Conservation (phyloP, 2,113 vertebrate species). For the Garra rufa region DNA sequence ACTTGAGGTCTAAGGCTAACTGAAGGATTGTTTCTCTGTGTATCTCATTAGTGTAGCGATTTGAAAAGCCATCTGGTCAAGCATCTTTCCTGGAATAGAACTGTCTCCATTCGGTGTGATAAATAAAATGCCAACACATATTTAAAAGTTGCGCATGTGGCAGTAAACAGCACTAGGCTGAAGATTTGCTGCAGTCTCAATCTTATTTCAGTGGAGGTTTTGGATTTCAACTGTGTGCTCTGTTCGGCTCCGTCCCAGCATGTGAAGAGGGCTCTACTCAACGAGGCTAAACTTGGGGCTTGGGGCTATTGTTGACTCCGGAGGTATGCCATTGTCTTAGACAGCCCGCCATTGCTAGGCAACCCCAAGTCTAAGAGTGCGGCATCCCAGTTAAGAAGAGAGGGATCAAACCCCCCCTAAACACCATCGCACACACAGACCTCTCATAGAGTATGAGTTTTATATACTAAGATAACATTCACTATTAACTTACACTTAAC, state of each 20-base stretch:
- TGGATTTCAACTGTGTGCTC: slow-evolving; percentile 10
- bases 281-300: slow-evolving; percentile 47
- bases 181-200: background rate
- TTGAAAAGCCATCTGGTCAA: slow-evolving; percentile 43
- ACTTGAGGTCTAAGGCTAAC: slow-evolving; percentile 14
- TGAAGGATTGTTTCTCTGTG: slow-evolving; percentile 16
- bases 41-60: slow-evolving; percentile 24
- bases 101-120: background rate
- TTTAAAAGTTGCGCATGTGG: background rate
- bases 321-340: slow-evolving; percentile 62
- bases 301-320: slow-evolving; percentile 60
- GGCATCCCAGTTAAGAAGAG: slow-evolving; percentile 67
- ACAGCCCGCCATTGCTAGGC: slow-evolving; percentile 64
- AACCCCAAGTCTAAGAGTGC: slow-evolving; percentile 60
- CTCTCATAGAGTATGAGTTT: background rate
- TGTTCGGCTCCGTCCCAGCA: slow-evolving; percentile 10
- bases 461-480: background rate
- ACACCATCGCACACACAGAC: slow-evolving; percentile 31
- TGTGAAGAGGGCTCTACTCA: slow-evolving; percentile 24
- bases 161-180: background rate
- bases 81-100: slow-evolving; percentile 24
- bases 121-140: slow-evolving; percentile 20
- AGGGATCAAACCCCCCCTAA: slow-evolving; percentile 60
- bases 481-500: background rate
- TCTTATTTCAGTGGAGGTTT: background rate